Conservation (phyloP, 2,888 invertebrate genomes). For the Magallana nippona region DNA sequence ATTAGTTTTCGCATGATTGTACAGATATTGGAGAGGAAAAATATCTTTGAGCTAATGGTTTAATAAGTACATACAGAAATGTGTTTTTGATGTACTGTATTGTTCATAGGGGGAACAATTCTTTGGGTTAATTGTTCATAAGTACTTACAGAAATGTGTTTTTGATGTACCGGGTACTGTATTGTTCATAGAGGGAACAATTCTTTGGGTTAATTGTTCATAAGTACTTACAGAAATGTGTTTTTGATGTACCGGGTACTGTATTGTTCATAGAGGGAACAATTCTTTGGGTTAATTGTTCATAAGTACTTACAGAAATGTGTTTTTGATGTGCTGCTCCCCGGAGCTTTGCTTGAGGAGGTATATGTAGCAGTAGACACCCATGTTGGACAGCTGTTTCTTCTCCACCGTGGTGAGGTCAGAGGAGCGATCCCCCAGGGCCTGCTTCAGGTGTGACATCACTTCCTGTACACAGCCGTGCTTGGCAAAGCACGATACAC, state of each 20-base stretch:
- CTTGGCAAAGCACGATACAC: conserved; percentile 84
- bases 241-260: conserved; percentile 51
- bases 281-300: neutral
- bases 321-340: conserved; percentile 66
- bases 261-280: too few relatives aligned
- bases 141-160: too few relatives aligned
- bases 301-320: conserved; percentile 65
- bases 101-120: too few relatives aligned
- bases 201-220: too few relatives aligned
- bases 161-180: too few relatives aligned
- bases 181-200: too few relatives aligned
- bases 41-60: neutral
- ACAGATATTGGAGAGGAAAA: too few relatives aligned
- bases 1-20: too few relatives aligned
- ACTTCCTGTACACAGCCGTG: conserved; percentile 84
- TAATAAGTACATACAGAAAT: too few relatives aligned
- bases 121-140: too few relatives aligned
- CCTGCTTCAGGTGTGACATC: conserved; percentile 82
- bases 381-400: conserved; percentile 85
- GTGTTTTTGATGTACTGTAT: too few relatives aligned
- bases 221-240: conserved; percentile 66
- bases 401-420: conserved; percentile 83
- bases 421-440: conserved; percentile 83
- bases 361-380: conserved; percentile 85
- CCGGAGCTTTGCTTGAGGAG: conserved; percentile 80